Evolutionary conservation across 2,797 vertebrate species (phyloP).

Genomic region (Pampus argenteus): DNA sequence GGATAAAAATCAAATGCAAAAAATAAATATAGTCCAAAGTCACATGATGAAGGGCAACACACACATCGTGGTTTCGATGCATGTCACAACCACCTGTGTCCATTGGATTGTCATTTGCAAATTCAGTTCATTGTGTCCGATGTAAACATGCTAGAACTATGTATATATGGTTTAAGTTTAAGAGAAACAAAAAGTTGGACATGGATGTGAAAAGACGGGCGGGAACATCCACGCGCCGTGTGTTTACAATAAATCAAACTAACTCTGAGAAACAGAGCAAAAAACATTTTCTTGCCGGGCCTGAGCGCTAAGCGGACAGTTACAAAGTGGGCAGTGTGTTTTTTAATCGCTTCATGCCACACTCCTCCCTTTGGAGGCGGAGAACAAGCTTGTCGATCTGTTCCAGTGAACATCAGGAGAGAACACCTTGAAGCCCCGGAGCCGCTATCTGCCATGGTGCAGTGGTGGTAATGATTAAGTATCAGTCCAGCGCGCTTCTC

Average conservation of each 20-base stretch:
- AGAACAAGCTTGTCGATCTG: constrained; percentile 77
- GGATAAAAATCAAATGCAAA: too few relatives aligned
- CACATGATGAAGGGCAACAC: neutral
- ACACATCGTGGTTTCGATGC: neutral
- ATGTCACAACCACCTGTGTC: neutral
- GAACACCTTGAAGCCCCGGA: constrained; percentile 77
- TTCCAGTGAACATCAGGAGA: constrained; percentile 76
- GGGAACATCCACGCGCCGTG: constrained; percentile 25
- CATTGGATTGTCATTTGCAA: neutral
- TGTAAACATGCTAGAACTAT: neutral
- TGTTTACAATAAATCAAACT: constrained; percentile 66
- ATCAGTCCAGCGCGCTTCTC: constrained; percentile 72
- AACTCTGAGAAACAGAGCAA: constrained; percentile 48
- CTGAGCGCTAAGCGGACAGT: constrained; percentile 65
- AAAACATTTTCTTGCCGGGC: constrained; percentile 57
- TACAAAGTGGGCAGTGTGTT: constrained; percentile 78
- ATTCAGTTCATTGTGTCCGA: neutral
- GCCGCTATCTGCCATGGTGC: constrained; percentile 76
- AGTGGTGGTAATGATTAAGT: constrained; percentile 79
- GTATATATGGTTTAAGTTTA: constrained; percentile 4
- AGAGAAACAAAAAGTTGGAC: neutral
- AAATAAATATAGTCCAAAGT: neutral
- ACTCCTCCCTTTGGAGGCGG: constrained; percentile 65
- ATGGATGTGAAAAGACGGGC: constrained; percentile 14
- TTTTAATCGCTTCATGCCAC: constrained; percentile 77